Percentiles rank a stretch among this genome's conserved stretches.
Conservation (phyloP, 2,113 vertebrate genomes). For the Protomyctophum bolini region DNA sequence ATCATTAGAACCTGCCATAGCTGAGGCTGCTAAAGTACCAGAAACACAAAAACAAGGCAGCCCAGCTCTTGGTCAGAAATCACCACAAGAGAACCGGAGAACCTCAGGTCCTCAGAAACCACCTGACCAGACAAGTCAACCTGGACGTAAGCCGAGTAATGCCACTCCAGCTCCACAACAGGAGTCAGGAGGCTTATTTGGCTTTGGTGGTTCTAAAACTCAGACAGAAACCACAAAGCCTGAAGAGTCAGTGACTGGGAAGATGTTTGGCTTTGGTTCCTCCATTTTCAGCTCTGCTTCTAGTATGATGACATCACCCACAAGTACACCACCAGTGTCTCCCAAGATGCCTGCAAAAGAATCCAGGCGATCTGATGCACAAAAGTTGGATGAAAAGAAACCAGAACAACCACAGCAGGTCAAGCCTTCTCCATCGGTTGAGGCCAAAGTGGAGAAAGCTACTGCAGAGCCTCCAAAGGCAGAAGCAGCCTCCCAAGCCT, state of each 20-base stretch:
- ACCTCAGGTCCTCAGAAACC: slow-evolving; percentile 13
- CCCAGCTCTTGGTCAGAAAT: slow-evolving; percentile 24
- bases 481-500: slow-evolving; percentile 30
- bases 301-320: slow-evolving; percentile 69
- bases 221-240: slow-evolving; percentile 82
- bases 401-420: slow-evolving; percentile 37
- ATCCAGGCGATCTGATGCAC: slow-evolving; percentile 29
- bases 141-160: too few species aligned
- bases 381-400: slow-evolving; percentile 49
- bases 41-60: slow-evolving; percentile 32
- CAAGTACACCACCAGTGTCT: slow-evolving; percentile 67
- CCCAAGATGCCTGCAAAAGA: slow-evolving; percentile 60
- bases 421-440: slow-evolving; percentile 37
- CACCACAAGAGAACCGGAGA: slow-evolving; percentile 29
- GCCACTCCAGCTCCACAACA: too few species aligned
- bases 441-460: slow-evolving; percentile 62
- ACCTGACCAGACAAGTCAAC: too few species aligned
- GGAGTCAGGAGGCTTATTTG: too few species aligned
- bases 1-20: slow-evolving; percentile 61
- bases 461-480: slow-evolving; percentile 49
- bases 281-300: slow-evolving; percentile 79
- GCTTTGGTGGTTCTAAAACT: neutral
- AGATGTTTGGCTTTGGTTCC: slow-evolving; percentile 79
- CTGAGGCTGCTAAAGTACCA: slow-evolving; percentile 44
- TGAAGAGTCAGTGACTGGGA: slow-evolving; percentile 84